Conservation (phyloP, 2,888 invertebrate species). For the Cybosia mesomella region DNA sequence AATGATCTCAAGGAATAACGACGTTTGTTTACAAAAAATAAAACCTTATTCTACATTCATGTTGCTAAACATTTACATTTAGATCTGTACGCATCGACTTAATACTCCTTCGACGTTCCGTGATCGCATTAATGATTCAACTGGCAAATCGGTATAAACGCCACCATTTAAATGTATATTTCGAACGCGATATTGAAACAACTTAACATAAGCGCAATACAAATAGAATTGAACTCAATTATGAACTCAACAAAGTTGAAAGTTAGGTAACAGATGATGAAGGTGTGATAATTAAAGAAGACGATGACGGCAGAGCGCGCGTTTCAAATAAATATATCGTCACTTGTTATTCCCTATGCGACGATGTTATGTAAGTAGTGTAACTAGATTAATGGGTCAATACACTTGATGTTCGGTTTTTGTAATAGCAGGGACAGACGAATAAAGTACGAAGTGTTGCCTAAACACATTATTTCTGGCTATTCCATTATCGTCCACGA, state of each 20-base stretch:
- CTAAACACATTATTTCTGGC: conserved; percentile 37
- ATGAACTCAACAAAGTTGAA: conserved; percentile 27
- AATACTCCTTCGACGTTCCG: conserved; percentile 48
- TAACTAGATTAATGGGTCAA: conserved; percentile 77
- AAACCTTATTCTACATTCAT: conserved; percentile 49
- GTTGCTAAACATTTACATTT: conserved; percentile 52
- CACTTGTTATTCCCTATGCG: conserved; percentile 65
- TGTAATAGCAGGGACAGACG: conserved; percentile 35
- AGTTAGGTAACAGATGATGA: conserved; percentile 28
- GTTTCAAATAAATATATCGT: conserved; percentile 64
- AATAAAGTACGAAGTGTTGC: conserved; percentile 35
- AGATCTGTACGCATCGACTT: conserved; percentile 45
- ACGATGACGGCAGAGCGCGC: conserved; percentile 66
- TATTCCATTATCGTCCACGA: conserved; percentile 27
- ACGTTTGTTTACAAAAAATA: conserved; percentile 48
- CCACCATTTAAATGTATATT: conserved; percentile 62
- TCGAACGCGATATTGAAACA: conserved; percentile 43
- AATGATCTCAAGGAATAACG: conserved; percentile 45
- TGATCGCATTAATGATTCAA: conserved; percentile 66
- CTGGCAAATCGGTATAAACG: conserved; percentile 67
- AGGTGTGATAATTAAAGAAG: conserved; percentile 63
- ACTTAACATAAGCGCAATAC: conserved; percentile 22
- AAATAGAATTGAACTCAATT: conserved; percentile 39
- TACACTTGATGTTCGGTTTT: conserved; percentile 57
- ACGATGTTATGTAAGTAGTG: conserved; percentile 68